These are phyloP conservation scores for Scaeva pyrastri DNA, from an alignment of 2,888 invertebrate genomes.

Conservation along the genomic window DNA sequence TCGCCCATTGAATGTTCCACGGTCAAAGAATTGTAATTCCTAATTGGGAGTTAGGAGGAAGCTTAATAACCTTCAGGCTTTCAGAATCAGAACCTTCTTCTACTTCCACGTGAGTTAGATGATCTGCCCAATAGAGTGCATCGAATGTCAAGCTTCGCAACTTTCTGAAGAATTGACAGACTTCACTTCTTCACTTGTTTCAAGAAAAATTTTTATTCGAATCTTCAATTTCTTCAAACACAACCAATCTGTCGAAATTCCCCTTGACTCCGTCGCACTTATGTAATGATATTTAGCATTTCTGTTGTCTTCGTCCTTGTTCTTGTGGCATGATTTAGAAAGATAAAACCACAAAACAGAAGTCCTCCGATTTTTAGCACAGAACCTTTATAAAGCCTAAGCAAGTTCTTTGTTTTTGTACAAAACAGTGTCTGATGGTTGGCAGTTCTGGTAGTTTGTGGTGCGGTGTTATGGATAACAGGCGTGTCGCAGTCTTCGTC, in stretches of 20 bases:
- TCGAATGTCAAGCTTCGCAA: no score
- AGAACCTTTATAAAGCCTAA: slow-evolving; percentile 4
- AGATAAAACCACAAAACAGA: slow-evolving; percentile 23
- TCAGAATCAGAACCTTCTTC: no score
- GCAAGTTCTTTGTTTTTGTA: slow-evolving; percentile 35
- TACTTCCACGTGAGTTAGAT: no score
- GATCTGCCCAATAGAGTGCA: no score
- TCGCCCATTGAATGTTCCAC: no score
- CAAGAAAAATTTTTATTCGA: no score
- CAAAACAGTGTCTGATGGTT: background rate
- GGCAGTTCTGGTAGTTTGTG: background rate
- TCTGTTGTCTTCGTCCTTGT: background rate
- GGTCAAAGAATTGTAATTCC: no score
- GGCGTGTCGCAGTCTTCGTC: background rate
- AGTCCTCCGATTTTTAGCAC: slow-evolving; percentile 2
- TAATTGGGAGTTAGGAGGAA: no score
- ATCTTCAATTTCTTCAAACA: background rate
- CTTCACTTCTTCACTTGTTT: no score
- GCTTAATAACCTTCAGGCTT: no score
- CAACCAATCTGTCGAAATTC: background rate
- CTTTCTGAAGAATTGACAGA: no score
- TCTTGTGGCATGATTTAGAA: slow-evolving; percentile 45
- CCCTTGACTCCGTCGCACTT: slow-evolving; percentile 4
- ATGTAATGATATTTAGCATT: slow-evolving; percentile 50
- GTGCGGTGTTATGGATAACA: no score